phyloP scores from a whole-genome alignment of 2,113 vertebrate genomes.

The Lycocorax pyrrhopterus region DNA sequence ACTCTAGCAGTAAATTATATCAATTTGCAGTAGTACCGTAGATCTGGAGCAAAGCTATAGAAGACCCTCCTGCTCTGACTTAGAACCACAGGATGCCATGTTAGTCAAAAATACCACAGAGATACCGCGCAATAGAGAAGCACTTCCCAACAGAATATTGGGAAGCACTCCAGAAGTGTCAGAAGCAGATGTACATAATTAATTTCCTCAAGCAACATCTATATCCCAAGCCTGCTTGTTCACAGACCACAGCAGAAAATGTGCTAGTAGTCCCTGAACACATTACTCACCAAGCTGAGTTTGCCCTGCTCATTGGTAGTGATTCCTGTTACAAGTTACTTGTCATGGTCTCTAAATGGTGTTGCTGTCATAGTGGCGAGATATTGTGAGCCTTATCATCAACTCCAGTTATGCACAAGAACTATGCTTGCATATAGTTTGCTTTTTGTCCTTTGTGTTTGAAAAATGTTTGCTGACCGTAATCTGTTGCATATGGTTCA shows the following conservation, averaged over 20 bases:
- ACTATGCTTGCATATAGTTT: not conserved
- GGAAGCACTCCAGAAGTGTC: not conserved
- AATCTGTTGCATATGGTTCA: not conserved
- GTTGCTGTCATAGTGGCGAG: accelerated
- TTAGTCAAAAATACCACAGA: not conserved
- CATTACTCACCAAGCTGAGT: not conserved
- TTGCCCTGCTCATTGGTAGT: not conserved
- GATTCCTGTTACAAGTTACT: not conserved
- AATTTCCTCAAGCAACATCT: not conserved
- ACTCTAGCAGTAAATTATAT: not conserved
- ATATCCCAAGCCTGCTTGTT: not conserved
- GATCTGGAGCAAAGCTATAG: not conserved
- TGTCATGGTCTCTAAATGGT: not conserved
- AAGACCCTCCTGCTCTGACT: not conserved
- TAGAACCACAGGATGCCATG: not conserved
- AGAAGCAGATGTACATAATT: not conserved
- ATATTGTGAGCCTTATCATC: not conserved
- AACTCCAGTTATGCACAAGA: not conserved
- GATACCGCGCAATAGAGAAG: not conserved
- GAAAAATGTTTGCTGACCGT: not conserved
- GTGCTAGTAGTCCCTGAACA: not conserved
- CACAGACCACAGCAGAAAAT: not conserved
- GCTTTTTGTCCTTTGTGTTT: not conserved
- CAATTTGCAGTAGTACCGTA: not conserved
- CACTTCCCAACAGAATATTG: no score